Evolutionary conservation across 2,888 invertebrate genomes (phyloP), one percentile per base, ranked within the genome.

Genomic region (Plebejus melissa): DNA sequence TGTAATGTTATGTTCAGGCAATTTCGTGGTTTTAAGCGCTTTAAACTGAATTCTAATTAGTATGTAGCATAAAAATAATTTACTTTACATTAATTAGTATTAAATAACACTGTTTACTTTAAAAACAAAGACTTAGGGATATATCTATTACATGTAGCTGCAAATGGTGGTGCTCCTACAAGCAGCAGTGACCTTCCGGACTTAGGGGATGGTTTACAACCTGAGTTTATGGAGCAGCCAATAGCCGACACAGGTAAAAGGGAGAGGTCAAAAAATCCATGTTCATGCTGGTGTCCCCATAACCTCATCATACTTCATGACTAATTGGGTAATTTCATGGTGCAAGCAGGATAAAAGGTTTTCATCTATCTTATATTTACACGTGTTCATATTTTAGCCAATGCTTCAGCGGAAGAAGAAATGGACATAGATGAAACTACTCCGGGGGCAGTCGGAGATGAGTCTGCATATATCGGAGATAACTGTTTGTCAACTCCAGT

Each of bases 401-500:
- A 88, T 80, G 87, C 86, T 46, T 90, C 89, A 81, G 83, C 87
- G 28, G 92, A 91, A 77, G 92, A 93, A 80, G 92, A 91, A 80
- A 93, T 93, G 93, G 93, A 93, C 77, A 88, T 93, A 76, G 93
- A 93, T 85, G 92, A 93, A 54, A 86, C 90, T 11, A 84, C 90
- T 58, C 85, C 88, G 16, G 90, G 88, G 1, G 85, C 87, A 22
- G 88, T 80, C 22, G 85, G 88, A 74, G 92, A 92, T 83, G 91
- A 88, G 75, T 88, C 91, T 9, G 88, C 90, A 7, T 94, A 94
- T 80, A 93, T 94, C 76, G 94, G 94, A 74, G 94, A 94, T 80
- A 94, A 94, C 79, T 94, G 94, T 77, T 83, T 94, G 65, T 92
- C 94, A 60, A 94, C 94, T 76, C 94, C 94, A 74, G 94, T 94